These are phyloP conservation scores for Sitophilus oryzae DNA, from an alignment of 1,140 invertebrate genomes.

Conservation along the genomic window DNA sequence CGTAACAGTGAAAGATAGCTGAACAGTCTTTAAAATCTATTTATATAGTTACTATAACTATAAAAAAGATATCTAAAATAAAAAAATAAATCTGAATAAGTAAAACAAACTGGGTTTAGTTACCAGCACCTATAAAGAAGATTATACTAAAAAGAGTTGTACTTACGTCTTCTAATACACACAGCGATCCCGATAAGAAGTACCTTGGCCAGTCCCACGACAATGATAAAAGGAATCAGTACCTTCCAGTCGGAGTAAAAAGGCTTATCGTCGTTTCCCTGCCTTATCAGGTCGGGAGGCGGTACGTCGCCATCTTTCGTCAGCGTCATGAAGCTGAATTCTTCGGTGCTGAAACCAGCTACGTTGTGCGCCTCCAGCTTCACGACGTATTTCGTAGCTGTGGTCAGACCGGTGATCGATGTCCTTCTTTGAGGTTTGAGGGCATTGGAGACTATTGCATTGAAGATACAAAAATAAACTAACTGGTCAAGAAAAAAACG, in stretches of 20 bases:
- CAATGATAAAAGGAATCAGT: constrained; percentile 50
- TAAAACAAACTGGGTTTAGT: no score
- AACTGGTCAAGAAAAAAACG: no score
- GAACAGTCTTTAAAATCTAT: no score
- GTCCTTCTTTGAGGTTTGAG: constrained; percentile 62
- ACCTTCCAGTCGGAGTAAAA: constrained; percentile 57
- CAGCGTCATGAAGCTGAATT: constrained; percentile 65
- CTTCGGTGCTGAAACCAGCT: constrained; percentile 69
- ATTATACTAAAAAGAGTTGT: no score
- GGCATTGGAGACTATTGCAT: constrained; percentile 66
- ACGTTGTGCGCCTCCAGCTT: constrained; percentile 77
- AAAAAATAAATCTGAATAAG: no score
- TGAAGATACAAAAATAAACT: no score
- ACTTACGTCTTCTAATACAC: constrained; percentile 52
- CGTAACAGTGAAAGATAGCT: no score
- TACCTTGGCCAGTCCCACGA: constrained; percentile 47
- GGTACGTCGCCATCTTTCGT: constrained; percentile 63
- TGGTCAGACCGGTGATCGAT: constrained; percentile 64
- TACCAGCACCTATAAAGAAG: no score
- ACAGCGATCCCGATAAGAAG: constrained; percentile 48
- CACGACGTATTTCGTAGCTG: constrained; percentile 74
- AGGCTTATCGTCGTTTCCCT: constrained; percentile 45
- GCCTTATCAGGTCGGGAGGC: constrained; percentile 52
- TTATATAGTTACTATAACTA: no score
- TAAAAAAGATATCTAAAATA: no score